A percentile compares a stretch with the other conserved stretches of the same genome.
Conservation (phyloP, 2,113 vertebrate species). For the Phylloscopus trochiloides region DNA sequence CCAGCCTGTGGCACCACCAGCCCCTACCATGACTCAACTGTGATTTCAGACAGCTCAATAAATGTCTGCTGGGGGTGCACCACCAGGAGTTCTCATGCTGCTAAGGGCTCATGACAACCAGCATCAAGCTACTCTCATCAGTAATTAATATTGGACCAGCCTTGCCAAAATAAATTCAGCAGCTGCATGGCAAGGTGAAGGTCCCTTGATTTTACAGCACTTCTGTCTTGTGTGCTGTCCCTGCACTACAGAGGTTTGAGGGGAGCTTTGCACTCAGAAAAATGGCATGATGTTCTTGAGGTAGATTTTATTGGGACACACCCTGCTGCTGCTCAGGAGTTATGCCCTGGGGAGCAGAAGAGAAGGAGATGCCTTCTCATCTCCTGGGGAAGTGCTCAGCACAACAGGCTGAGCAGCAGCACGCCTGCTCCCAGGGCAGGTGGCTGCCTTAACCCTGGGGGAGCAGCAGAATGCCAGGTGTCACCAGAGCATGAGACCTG, state of each 20-base stretch:
- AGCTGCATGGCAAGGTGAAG: not conserved
- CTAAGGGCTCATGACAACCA: not conserved
- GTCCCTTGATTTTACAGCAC: not conserved
- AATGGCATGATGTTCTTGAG: not conserved
- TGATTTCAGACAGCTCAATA: not conserved
- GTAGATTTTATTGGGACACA: not conserved
- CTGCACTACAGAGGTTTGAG: not conserved
- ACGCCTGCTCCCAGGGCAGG: not conserved
- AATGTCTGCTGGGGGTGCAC: not conserved
- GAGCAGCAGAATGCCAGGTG: not conserved
- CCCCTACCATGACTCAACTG: rapidly evolving
- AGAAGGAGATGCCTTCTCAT: not conserved
- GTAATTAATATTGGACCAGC: not conserved
- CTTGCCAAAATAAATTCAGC: not conserved
- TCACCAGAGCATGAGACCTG: not conserved
- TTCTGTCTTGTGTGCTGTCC: not conserved
- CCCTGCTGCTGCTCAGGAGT: not conserved
- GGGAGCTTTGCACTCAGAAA: not conserved
- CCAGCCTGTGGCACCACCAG: not conserved
- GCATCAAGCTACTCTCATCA: not conserved
- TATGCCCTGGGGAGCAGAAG: not conserved
- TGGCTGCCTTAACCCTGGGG: not conserved
- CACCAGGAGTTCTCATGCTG: not conserved
- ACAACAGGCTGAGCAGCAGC: not conserved
- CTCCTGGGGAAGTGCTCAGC: not conserved